phyloP scores from a whole-genome alignment of 1,140 invertebrate species.

The Macrobrachium rosenbergii region DNA sequence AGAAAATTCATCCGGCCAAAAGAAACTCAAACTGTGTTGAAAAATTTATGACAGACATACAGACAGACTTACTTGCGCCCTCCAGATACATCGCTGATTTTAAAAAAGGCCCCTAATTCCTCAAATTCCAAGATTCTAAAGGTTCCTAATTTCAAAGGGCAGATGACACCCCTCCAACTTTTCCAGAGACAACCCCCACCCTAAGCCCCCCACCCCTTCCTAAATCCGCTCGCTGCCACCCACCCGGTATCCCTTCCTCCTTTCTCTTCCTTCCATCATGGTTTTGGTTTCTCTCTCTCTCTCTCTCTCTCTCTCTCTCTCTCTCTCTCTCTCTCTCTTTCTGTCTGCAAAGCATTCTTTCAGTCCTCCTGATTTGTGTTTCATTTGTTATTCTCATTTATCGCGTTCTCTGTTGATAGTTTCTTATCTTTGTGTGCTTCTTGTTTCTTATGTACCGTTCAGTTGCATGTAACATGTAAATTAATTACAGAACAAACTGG shows the following conservation, averaged over 20 bases:
- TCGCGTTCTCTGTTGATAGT: neutral
- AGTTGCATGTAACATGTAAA: too few species aligned
- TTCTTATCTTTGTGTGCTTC: neutral
- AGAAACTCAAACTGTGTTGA: neutral
- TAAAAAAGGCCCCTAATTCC: constrained; percentile 46
- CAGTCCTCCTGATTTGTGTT: neutral
- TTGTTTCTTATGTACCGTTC: neutral
- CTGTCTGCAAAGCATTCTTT: neutral
- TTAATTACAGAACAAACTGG: too few species aligned
- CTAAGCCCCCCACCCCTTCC: neutral
- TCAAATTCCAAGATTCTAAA: constrained; percentile 53
- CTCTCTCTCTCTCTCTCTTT: neutral
- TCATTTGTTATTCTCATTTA: neutral
- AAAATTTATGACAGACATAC: too few species aligned
- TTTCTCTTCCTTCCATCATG: neutral
- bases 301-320: neutral
- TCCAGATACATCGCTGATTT: constrained; percentile 44
- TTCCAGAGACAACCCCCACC: neutral
- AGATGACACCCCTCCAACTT: constrained; percentile 34
- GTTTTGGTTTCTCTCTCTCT: neutral
- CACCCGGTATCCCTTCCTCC: neutral
- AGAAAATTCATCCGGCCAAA: too few species aligned
- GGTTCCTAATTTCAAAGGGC: constrained; percentile 51
- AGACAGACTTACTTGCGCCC: too few species aligned
- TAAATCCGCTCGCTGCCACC: neutral